Percentiles rank a stretch among this genome's conserved stretches.
phyloP scores from a whole-genome alignment of 2,888 invertebrate species.

The Malthinus seriepunctatus region DNA sequence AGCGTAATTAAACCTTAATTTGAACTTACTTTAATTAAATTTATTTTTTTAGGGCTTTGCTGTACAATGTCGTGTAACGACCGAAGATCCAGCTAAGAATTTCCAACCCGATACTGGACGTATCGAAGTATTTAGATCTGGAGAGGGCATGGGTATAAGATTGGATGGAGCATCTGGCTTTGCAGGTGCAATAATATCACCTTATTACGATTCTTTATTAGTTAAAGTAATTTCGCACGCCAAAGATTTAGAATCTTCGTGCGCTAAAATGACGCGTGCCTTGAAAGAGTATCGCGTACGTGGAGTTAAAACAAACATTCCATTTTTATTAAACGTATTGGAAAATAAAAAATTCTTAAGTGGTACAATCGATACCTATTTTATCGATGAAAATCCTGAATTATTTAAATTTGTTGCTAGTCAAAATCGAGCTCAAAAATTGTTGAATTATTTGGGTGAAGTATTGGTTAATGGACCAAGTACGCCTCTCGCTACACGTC shows the following conservation, averaged over 20 bases:
- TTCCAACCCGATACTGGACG: slow-evolving; percentile 99
- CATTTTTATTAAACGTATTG: slow-evolving; percentile 94
- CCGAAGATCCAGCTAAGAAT: slow-evolving; percentile 95
- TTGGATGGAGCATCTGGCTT: slow-evolving; percentile 96
- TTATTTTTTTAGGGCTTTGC: slow-evolving; percentile 71
- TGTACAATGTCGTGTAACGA: slow-evolving; percentile 97
- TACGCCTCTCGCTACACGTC: slow-evolving; percentile 86
- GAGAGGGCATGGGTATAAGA: slow-evolving; percentile 99
- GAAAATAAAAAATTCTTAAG: slow-evolving; percentile 95
- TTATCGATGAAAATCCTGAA: slow-evolving; percentile 97
- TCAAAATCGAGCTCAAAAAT: slow-evolving; percentile 94
- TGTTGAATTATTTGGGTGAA: slow-evolving; percentile 89
- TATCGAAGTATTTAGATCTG: slow-evolving; percentile 94
- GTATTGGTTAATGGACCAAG: slow-evolving; percentile 92
- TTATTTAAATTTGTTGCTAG: slow-evolving; percentile 87
- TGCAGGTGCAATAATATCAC: slow-evolving; percentile 96
- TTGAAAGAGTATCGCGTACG: slow-evolving; percentile 95
- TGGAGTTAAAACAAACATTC: slow-evolving; percentile 99
- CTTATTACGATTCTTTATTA: slow-evolving; percentile 96
- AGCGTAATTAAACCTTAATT: slow-evolving; percentile 55
- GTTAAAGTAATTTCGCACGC: slow-evolving; percentile 93
- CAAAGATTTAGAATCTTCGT: slow-evolving; percentile 84
- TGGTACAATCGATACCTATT: slow-evolving; percentile 94
- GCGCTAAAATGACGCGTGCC: slow-evolving; percentile 96
- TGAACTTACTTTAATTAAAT: background rate